Conservation (phyloP, 2,888 invertebrate species). For the Azorinus chamasolen region DNA sequence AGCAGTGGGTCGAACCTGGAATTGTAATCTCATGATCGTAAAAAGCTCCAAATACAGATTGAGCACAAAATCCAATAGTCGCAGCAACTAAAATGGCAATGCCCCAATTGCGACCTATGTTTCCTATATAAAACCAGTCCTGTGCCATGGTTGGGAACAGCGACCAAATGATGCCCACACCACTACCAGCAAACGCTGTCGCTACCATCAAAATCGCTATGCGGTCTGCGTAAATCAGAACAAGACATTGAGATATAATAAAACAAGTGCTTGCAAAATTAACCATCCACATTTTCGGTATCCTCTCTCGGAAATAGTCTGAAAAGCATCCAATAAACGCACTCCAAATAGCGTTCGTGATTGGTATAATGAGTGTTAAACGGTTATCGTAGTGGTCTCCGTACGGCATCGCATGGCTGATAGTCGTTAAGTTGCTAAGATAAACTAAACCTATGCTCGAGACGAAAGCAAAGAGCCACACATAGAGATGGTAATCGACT, state of each 20-base stretch:
- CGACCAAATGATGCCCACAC: conserved; percentile 62
- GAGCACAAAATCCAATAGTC: conserved; percentile 54
- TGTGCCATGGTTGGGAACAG: conserved; percentile 64
- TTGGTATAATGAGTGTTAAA: conserved; percentile 61
- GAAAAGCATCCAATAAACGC: conserved; percentile 58
- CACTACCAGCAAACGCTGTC: conserved; percentile 59
- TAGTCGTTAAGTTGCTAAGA: conserved; percentile 63
- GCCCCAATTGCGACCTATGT: conserved; percentile 72
- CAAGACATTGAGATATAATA: conserved; percentile 36
- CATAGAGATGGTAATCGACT: conserved; percentile 58
- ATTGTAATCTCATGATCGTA: conserved; percentile 50
- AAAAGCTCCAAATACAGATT: conserved; percentile 64
- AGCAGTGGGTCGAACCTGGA: conserved; percentile 30
- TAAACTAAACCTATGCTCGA: conserved; percentile 65
- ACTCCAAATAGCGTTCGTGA: conserved; percentile 63
- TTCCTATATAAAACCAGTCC: conserved; percentile 61
- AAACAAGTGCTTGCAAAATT: conserved; percentile 42
- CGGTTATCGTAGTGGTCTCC: conserved; percentile 47
- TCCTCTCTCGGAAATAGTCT: conserved; percentile 54
- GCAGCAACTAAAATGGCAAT: conserved; percentile 60
- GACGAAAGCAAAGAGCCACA: conserved; percentile 64
- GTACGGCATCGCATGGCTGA: conserved; percentile 45
- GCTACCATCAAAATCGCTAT: conserved; percentile 51
- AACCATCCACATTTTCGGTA: conserved; percentile 58
- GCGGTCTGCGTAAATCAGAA: conserved; percentile 40